These are phyloP conservation scores for Desmodus rotundus DNA, from an alignment of 2,113 vertebrate species.

Conservation along the genomic window DNA sequence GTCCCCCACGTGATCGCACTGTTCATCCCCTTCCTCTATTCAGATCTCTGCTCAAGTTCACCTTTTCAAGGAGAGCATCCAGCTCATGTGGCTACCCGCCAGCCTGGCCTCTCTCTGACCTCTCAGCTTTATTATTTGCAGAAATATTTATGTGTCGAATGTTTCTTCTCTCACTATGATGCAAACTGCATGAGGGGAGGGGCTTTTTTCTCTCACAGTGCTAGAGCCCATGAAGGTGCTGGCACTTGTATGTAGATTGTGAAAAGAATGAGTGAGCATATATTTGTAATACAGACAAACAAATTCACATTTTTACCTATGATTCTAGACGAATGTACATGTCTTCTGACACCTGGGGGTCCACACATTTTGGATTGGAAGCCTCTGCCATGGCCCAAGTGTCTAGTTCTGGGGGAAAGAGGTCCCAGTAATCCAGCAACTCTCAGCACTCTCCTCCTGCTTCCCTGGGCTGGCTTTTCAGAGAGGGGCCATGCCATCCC, in stretches of 20 bases:
- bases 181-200: background rate
- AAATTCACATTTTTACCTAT: background rate
- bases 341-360: background rate
- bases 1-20: accelerated
- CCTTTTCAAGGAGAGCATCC: background rate
- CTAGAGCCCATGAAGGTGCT: background rate
- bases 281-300: background rate
- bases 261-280: background rate
- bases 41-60: background rate
- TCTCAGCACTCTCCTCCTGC: background rate
- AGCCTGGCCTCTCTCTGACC: background rate
- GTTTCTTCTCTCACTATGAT: background rate
- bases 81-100: background rate
- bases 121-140: background rate
- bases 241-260: background rate
- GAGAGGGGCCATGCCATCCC: background rate
- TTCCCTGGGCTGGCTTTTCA: background rate
- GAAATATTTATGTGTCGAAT: background rate
- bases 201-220: no score
- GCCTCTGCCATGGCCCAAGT: background rate
- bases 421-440: background rate
- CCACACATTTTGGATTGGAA: background rate
- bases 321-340: background rate
- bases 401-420: background rate
- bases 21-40: background rate